phyloP scores from a whole-genome alignment of 2,797 vertebrate genomes.

The Myotis myotis region DNA sequence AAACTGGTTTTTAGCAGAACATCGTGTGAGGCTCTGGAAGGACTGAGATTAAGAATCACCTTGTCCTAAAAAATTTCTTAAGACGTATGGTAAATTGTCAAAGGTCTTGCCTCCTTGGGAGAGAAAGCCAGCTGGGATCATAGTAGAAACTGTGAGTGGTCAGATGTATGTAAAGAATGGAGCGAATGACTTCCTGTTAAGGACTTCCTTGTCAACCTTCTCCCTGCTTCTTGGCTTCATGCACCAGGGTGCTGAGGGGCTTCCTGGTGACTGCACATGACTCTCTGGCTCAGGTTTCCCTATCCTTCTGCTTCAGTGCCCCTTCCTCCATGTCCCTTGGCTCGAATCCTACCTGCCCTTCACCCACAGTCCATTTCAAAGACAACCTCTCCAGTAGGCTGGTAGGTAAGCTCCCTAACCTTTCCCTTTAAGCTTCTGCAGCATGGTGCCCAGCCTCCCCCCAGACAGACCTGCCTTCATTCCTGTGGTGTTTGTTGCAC shows the following conservation, averaged over 20 bases:
- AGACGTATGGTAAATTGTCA: background rate
- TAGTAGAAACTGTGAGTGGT: background rate
- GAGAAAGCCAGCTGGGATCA: background rate
- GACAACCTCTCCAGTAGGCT: background rate
- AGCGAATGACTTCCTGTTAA: background rate
- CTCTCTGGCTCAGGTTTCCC: background rate
- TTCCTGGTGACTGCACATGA: fast-evolving
- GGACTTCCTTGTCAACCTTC: background rate
- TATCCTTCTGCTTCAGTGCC: background rate
- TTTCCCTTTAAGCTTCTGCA: background rate
- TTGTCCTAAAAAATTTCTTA: background rate
- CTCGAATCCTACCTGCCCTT: background rate
- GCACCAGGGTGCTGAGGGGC: background rate
- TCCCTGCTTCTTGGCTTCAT: background rate
- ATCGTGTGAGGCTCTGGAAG: background rate
- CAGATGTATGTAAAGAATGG: background rate
- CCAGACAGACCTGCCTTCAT: background rate
- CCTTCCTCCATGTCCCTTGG: background rate
- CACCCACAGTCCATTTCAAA: background rate
- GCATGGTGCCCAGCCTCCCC: background rate
- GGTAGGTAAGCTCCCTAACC: background rate
- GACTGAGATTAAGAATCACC: background rate
- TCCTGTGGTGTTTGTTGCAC: no score
- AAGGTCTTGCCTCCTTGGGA: background rate
- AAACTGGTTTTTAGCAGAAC: background rate